Evolutionary conservation across 2,113 vertebrate genomes (phyloP).

Genomic region (Mesoclemmys tuberculata): DNA sequence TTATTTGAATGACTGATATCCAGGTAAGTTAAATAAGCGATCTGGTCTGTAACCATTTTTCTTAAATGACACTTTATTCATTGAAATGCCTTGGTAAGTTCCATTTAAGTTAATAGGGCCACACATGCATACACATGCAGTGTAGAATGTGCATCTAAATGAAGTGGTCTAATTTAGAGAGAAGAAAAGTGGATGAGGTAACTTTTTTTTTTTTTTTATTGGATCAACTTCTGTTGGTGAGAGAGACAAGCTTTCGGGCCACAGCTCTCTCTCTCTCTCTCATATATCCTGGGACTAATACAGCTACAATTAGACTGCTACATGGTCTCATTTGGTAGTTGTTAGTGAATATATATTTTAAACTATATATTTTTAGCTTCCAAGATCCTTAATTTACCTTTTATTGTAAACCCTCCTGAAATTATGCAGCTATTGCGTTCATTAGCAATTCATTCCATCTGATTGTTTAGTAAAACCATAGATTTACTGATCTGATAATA

Average conservation of each 20-base stretch:
- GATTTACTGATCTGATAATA: slow-evolving; percentile 64
- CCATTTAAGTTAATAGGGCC: slow-evolving; percentile 17
- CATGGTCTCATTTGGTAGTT: neutral
- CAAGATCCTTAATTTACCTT: slow-evolving; percentile 5
- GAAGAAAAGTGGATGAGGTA: neutral
- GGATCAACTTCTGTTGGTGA: neutral
- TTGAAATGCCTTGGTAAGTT: slow-evolving; percentile 11
- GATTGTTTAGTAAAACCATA: slow-evolving; percentile 40
- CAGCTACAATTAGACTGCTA: neutral
- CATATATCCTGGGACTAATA: neutral
- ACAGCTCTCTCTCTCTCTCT: neutral
- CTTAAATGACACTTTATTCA: neutral
- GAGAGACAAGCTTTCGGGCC: neutral
- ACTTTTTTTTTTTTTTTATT: neutral
- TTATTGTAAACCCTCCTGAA: slow-evolving; percentile 1
- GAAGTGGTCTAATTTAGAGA: neutral
- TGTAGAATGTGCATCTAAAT: slow-evolving; percentile 17
- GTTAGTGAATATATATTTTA: neutral
- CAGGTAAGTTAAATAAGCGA: neutral
- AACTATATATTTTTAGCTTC: neutral
- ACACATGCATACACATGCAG: neutral
- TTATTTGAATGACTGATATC: neutral
- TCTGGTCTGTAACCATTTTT: neutral
- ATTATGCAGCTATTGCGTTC: neutral
- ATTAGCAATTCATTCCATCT: slow-evolving; percentile 35